Conservation (phyloP, 1,140 invertebrate species). For the Diachasmimorpha longicaudata region DNA sequence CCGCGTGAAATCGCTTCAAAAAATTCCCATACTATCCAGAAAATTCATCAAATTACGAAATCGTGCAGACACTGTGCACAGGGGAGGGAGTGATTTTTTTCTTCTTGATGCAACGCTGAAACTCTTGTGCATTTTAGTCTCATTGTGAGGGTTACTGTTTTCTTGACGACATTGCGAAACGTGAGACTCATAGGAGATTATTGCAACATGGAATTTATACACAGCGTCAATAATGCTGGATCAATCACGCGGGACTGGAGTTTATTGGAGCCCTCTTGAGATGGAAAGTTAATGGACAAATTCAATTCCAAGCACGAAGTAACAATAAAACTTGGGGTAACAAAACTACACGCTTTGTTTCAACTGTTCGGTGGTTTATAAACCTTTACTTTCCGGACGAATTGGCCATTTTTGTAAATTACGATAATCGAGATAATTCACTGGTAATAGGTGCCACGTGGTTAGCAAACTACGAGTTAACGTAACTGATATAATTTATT, state of each 20-base stretch:
- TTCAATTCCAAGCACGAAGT: background rate
- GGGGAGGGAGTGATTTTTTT: constrained; percentile 5
- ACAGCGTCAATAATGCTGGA: background rate
- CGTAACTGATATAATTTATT: background rate
- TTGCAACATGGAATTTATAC: background rate
- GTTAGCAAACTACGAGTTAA: background rate
- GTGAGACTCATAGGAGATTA: background rate
- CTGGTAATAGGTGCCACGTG: background rate
- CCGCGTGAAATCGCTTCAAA: constrained; percentile 36
- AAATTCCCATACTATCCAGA: constrained; percentile 31
- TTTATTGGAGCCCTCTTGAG: background rate
- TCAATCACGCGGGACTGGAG: background rate
- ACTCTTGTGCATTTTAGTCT: background rate
- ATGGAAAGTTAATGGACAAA: background rate
- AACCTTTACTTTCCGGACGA: background rate
- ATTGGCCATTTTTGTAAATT: background rate
- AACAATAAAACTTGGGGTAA: background rate
- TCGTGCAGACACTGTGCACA: background rate
- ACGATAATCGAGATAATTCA: background rate
- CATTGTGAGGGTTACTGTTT: background rate
- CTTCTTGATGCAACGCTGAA: background rate
- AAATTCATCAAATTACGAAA: constrained; percentile 1
- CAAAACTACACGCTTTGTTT: background rate
- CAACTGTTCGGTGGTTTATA: background rate
- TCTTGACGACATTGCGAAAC: background rate